phyloP scores from a whole-genome alignment of 2,113 vertebrate genomes.

The Australoheros scitulus region DNA sequence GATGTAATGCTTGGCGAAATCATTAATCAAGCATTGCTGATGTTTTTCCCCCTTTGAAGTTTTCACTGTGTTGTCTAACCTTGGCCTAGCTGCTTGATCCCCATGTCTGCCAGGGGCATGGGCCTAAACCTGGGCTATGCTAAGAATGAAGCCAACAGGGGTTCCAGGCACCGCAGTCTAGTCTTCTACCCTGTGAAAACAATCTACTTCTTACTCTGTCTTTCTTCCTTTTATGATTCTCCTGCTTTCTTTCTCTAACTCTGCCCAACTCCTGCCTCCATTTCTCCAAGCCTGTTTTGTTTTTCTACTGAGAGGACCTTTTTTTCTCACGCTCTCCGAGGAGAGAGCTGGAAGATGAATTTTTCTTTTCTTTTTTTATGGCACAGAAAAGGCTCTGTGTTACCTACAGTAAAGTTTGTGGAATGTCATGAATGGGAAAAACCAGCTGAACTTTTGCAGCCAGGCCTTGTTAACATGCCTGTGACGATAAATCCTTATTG shows the following conservation, averaged over 20 bases:
- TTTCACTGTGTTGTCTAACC: conserved; percentile 18
- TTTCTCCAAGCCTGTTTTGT: conserved; percentile 22
- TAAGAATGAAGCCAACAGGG: conserved; percentile 60
- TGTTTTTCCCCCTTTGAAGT: conserved; percentile 49
- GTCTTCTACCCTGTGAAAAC: conserved; percentile 50
- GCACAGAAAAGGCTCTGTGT: conserved; percentile 18
- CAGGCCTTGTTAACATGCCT: conserved; percentile 17
- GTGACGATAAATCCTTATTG: conserved; percentile 22
- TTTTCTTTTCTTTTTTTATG: conserved; percentile 26
- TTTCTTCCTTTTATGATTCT: conserved; percentile 10
- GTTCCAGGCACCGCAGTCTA: conserved; percentile 63
- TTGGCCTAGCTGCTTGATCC: conserved; percentile 41
- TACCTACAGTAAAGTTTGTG: conserved; percentile 25
- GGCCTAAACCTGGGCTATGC: conserved; percentile 63
- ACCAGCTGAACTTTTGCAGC: conserved; percentile 15
- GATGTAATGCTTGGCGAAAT: not conserved
- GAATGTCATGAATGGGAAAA: conserved; percentile 22
- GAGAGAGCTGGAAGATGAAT: conserved; percentile 33
- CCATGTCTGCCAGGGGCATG: conserved; percentile 38
- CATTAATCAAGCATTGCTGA: conserved; percentile 15
- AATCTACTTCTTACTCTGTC: conserved; percentile 30
- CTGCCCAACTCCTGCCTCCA: not conserved
- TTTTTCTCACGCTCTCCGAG: conserved; percentile 61
- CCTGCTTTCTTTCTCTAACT: conserved; percentile 1
- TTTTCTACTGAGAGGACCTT: conserved; percentile 41